Base-by-base conservation (phyloP, 2,113 vertebrate genomes). In the Lampris megalopsis region DNA sequence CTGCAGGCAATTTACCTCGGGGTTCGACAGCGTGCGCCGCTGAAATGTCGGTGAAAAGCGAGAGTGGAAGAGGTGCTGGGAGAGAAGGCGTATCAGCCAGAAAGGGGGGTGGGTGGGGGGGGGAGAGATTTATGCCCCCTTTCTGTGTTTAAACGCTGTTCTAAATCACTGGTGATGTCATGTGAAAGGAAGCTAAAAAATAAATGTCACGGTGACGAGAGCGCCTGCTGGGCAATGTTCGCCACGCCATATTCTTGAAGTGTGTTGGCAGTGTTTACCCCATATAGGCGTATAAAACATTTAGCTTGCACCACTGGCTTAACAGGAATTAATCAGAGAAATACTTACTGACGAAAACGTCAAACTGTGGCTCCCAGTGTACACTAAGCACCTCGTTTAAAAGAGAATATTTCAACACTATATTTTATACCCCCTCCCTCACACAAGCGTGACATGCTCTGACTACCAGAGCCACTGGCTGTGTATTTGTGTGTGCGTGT, bases 121-220 rank as follows among this genome's bases (percentile, higher is more conserved):
- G n/a, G n/a, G 56, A 7, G 40, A 84, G 80, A 92, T 89, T 79
- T 87, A 87, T 79, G 66, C 2, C 41, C 13, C 57, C 68, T 24
- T 49, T 68, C 67, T 71, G 57, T 84, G 75, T 93, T 92, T 93
- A 71, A 92, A 92, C 88, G 71, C 65, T 62, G 40, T 64, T 84
- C 68, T 89, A 86, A 92, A 92, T 92, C 81, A 88, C 64, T 67
- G 36, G 68, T 80, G 81, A 91, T 81, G 70, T 89, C 79, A 89
- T 75, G 77, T 75, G 73, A 89, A 91, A 91, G 81, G 86, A 48
- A 80, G 65, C 48, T 68, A 68, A 81, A 71, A 87, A 80, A 82
- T 80, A 86, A 88, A 86, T 77, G 75, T 69, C 67, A 81, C 52
- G 4, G 56, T 67, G 75, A 63, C 62, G 13, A 63, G 53, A 73